Base-by-base conservation (phyloP, 1,140 invertebrate genomes). In the Acromyrmex charruanus region DNA sequence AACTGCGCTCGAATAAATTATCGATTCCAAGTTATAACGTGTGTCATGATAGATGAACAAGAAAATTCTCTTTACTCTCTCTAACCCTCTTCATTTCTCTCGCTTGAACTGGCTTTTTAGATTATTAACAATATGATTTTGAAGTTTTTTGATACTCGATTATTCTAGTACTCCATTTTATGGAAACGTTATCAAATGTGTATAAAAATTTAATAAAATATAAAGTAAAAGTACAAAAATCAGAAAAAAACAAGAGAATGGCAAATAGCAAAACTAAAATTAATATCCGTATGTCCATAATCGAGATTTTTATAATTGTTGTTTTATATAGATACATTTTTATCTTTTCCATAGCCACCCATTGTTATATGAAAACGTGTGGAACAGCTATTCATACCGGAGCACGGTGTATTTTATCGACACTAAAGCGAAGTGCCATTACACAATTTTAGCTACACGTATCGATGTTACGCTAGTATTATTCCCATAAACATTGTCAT, bases 1-100 rank as follows among this genome's bases (percentile, higher is more conserved):
- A 74, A 84, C 69, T 84, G 69, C 55, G 69, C 80, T 74, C 80
- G 80, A 21, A 84, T 39, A 72, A 75, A 25, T 84, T 84, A 84
- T 84, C 55, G 80, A 63, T 61, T 75, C 14, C 6, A 35, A 39
- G 12, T 82, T 82, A 21, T 85, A 44, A 87, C 49, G 74, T 77
- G 77, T 63, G 77, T 35, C 21, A 39, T 53, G 39, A 31, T 44
- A 81, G 39, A 39, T 31, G 31, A 44, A 25, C 35, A 53, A 72
- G 68, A 59, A 72, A 16, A 44, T 16, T 12, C 35, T 18, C 21
- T 16, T 35, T 31, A 28, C 16, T 55, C 63, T 21, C 49, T 9
- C 55, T 10, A 14, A 12, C 10, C 16, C 35, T 44, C n/a, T 7
- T 28, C 1, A 44, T 58, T 80, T 80, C 66, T 25, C 3, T 51